Evolutionary conservation across 2,888 invertebrate species (phyloP), one percentile per base, ranked within the genome.

Genomic region (Cartodere bifasciata): DNA sequence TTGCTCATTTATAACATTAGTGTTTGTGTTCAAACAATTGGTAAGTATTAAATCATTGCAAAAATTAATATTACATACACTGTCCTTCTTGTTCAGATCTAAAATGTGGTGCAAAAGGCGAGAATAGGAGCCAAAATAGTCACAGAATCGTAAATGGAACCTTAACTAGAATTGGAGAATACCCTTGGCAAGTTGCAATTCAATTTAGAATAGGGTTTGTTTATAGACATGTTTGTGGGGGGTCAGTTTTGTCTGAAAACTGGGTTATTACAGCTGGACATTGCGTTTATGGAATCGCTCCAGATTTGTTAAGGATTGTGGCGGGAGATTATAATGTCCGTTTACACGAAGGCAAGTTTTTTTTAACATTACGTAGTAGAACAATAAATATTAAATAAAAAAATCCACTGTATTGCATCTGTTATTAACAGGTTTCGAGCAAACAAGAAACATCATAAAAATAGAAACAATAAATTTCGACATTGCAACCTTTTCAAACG

Each of bases 251-350:
- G 9, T 34, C 39, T 21, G 26, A 35, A 10, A 31, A 36, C 28
- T 50, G 45, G 48, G 32, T 50, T n/a, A 25, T 47, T n/a, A 47
- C 48, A 17, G 50, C 49, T 12, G 50, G 41, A 4, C 50, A 49
- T 40, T 50, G 50, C 35, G 32, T 46, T 4, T 22, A 34, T 9
- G 40, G 42, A 32, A 26, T 44, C 4, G 26, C 38, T 16, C 20
- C 30, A 13, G 25, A 31, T 13, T 25, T 34, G 6, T 14, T 48
- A 12, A 37, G 34, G 5, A 29, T 49, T 23, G 45, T 45, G 4
- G 46, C 46, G 14, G 48, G 48, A 4, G 47, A 45, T 36, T 38
- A 43, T 23, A 42, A 49, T 30, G 29, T 50, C 10, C 37, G 40
- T 14, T 25, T 32, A 17, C 9, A 28, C 3, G 48, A 49, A 44